Evolutionary conservation across 2,113 vertebrate species (phyloP).

Genomic region (Callopanchax toddi): DNA sequence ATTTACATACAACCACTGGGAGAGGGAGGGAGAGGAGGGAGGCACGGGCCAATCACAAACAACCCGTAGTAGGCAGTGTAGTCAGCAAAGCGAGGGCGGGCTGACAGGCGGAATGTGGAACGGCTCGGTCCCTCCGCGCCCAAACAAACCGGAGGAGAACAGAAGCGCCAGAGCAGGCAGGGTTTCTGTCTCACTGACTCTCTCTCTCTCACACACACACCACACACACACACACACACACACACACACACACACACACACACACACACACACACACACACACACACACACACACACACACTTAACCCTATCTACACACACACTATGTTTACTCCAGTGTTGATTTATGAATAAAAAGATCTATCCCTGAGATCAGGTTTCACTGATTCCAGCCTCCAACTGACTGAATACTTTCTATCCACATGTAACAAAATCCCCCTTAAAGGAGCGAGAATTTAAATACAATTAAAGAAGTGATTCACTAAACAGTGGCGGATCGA

Average conservation of each 20-base stretch:
- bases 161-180: not conserved
- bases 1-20: conserved; percentile 77
- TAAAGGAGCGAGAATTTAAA: too few species aligned
- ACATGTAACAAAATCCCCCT: too few species aligned
- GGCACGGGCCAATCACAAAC: conserved; percentile 70
- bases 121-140: conserved; percentile 8
- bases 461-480: too few species aligned
- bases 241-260: not conserved
- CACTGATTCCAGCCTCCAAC: conserved; percentile 14
- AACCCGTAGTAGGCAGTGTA: conserved; percentile 39
- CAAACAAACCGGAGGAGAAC: conserved; percentile 8
- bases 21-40: conserved; percentile 25
- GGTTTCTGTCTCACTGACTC: conserved; percentile 11
- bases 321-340: not conserved
- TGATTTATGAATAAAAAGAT: conserved; percentile 13
- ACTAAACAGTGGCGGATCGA: too few species aligned
- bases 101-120: conserved; percentile 38
- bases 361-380: not conserved
- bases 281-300: not conserved
- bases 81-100: conserved; percentile 44
- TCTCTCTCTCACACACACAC: not conserved
- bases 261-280: not conserved
- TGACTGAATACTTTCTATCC: not conserved
- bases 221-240: not conserved
- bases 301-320: too few species aligned